Conservation (phyloP, 2,888 invertebrate genomes). For the Eristalinus aeneus region DNA sequence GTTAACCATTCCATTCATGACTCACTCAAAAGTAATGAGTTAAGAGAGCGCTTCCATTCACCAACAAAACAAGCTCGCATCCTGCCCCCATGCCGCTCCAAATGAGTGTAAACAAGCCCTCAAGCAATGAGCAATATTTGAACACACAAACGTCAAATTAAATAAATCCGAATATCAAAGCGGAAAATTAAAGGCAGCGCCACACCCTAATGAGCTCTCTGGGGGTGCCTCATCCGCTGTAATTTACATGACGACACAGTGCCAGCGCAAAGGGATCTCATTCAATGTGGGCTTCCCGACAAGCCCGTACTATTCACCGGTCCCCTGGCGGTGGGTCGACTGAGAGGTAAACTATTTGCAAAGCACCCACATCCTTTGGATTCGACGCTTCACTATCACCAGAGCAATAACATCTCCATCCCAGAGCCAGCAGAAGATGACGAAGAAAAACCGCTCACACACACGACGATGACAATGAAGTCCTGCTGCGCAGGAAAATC, state of each 20-base stretch:
- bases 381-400: constrained; percentile 33
- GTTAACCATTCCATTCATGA: background rate
- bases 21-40: background rate
- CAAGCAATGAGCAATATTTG: constrained; percentile 1
- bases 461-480: background rate
- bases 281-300: background rate
- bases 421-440: constrained; percentile 3
- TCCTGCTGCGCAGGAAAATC: constrained; percentile 42
- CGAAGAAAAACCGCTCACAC: background rate
- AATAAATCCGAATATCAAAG: constrained; percentile 52
- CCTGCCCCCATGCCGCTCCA: background rate
- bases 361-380: constrained; percentile 52
- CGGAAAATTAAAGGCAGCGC: constrained; percentile 23
- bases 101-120: background rate
- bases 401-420: background rate
- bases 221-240: constrained; percentile 7
- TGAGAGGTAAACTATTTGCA: constrained; percentile 45
- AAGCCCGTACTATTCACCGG: constrained; percentile 23
- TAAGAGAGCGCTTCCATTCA: background rate
- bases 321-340: background rate
- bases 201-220: constrained; percentile 49
- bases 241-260: constrained; percentile 24
- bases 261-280: background rate
- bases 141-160: constrained; percentile 30
- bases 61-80: background rate